A percentile compares a stretch with the other conserved stretches of the same genome.
Evolutionary conservation across 2,797 vertebrate species (phyloP).

Genomic region (Thripadectes ignobilis): DNA sequence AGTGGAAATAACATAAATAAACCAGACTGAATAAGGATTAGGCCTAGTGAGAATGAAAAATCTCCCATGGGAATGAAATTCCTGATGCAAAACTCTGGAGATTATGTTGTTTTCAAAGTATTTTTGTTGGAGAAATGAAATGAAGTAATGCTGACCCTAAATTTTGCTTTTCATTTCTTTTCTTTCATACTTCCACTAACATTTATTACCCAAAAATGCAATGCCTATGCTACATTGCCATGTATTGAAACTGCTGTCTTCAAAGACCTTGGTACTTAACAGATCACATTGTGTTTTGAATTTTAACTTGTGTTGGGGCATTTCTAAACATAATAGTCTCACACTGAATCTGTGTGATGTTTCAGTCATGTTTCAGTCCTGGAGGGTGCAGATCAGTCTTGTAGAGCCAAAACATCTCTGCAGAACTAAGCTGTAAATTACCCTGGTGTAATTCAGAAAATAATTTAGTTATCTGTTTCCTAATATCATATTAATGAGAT

Average conservation of each 20-base stretch:
- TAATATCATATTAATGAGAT: background rate
- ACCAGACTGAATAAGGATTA: background rate
- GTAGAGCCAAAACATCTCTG: background rate
- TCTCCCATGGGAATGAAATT: background rate
- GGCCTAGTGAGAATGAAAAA: background rate
- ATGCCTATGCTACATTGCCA: background rate
- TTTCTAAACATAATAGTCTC: background rate
- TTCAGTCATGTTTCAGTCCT: background rate
- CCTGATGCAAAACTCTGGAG: background rate
- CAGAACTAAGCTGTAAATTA: background rate
- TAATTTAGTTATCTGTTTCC: background rate
- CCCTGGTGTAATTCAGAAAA: background rate
- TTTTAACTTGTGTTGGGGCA: background rate
- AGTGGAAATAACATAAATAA: slow-evolving; percentile 9
- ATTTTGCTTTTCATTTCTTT: background rate
- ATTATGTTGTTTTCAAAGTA: background rate
- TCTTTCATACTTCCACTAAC: background rate
- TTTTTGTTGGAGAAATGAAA: background rate
- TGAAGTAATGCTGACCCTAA: background rate
- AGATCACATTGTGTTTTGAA: background rate
- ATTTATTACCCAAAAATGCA: background rate
- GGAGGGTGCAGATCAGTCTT: background rate
- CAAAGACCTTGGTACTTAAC: background rate
- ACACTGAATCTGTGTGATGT: background rate
- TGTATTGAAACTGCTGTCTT: background rate